Base-by-base conservation (phyloP, 2,888 invertebrate species). In the Maniola hyperantus region DNA sequence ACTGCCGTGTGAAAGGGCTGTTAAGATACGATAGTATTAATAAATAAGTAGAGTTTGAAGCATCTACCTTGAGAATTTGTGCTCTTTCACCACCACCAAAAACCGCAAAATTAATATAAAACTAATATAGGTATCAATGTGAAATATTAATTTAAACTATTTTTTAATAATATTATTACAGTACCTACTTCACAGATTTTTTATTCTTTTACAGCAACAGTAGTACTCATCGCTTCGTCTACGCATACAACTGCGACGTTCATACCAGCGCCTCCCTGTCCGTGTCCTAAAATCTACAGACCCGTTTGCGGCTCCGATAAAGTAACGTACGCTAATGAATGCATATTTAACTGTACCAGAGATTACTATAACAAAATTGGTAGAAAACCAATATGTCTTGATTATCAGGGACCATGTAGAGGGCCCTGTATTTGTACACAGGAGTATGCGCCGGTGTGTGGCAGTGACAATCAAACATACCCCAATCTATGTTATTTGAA, bases 281-380 rank as follows among this genome's bases (percentile, higher is more conserved):
- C 59, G 18, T 74, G 73, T 34, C 42, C 66, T 2, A 69, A 44
- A 54, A 60, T 58, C 11, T 51, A 60, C 10, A 60, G 62, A 10
- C 74, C 68, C 7, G 66, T 75, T 0, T 75, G 75, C 26, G 75
- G 75, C 7, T 68, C 64, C 34, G 69, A 74, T 20, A 71, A 67
- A 15, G 58, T 60, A 4, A 73, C 72, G 2, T 75, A 75, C 48
- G 51, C 59, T 2, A 75, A 72, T 44, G 59, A 59, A 42, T 74
- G 74, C 36, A 26, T 66, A 15, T 66, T 73, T 11, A 66, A 68
- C 4, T 72, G 73, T 48, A 65, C 71, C 57, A 71, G 65, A 51
- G 55, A 70, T 54, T 62, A 55, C 46, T 55, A 60, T 8, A 64
- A 42, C 26, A 64, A 61, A 58, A 64, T 15, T 7, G 53, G 26